phyloP scores from a whole-genome alignment of 2,797 vertebrate genomes.

The Nasua narica region DNA sequence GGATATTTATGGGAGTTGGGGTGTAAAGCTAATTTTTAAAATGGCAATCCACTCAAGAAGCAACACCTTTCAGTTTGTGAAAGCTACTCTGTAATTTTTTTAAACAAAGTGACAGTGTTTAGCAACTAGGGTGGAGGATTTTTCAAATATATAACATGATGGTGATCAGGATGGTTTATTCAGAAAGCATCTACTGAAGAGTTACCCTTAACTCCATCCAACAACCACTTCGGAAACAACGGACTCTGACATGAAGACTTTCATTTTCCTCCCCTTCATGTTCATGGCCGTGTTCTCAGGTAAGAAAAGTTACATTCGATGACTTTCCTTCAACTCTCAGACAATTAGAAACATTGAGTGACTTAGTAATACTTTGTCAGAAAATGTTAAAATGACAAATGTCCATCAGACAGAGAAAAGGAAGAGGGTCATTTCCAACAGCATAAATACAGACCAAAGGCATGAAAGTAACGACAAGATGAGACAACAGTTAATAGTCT shows the following conservation, averaged over 20 bases:
- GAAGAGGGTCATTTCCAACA: neutral
- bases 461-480: neutral
- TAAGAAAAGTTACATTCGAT: slow-evolving; percentile 44
- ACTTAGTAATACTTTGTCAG: neutral
- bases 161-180: neutral
- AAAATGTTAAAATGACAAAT: neutral
- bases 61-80: slow-evolving; percentile 34
- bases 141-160: slow-evolving; percentile 69
- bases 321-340: neutral
- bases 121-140: slow-evolving; percentile 61
- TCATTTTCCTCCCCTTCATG: slow-evolving; percentile 33
- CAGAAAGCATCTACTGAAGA: neutral
- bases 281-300: slow-evolving; percentile 57
- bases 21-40: slow-evolving; percentile 46
- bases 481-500: neutral
- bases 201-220: neutral
- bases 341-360: neutral
- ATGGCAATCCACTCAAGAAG: slow-evolving; percentile 42
- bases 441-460: neutral
- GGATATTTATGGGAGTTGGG: slow-evolving; percentile 56
- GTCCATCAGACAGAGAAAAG: neutral
- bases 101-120: slow-evolving; percentile 26
- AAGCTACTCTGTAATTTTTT: slow-evolving; percentile 64
- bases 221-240: neutral
- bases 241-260: slow-evolving; percentile 25